A percentile compares a stretch with the other conserved stretches of the same genome.
Evolutionary conservation across 2,113 vertebrate species (phyloP).

Genomic region (Corythaixoides concolor): DNA sequence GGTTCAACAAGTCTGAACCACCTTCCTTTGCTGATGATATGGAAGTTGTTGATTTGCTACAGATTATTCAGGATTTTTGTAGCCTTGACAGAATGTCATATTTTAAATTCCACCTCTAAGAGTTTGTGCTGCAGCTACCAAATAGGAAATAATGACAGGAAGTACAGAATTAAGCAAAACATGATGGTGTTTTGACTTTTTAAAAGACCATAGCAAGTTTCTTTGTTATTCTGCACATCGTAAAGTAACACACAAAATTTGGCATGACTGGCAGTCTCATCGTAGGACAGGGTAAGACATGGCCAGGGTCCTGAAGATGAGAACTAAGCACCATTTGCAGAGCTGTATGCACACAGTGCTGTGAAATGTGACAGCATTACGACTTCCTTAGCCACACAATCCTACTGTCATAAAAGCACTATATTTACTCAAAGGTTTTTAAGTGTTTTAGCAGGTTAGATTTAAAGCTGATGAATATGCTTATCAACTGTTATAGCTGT

Average conservation of each 20-base stretch:
- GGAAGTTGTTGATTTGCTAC: conserved; percentile 69
- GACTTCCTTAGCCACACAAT: not conserved
- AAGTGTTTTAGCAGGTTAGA: not conserved
- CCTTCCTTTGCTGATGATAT: conserved; percentile 68
- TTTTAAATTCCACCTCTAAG: conserved; percentile 49
- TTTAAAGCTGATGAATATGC: not conserved
- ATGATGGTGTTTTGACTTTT: not conserved
- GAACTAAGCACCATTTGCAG: not conserved
- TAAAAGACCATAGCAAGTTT: not conserved
- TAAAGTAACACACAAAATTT: not conserved
- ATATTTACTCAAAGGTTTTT: not conserved
- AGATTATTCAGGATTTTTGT: conserved; percentile 62
- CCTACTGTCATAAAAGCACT: not conserved
- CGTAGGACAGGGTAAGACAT: not conserved
- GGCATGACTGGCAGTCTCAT: not conserved
- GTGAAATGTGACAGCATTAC: not conserved
- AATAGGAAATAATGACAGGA: not conserved
- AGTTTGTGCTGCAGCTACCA: not conserved
- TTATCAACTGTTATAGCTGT: not conserved
- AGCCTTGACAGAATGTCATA: conserved; percentile 33
- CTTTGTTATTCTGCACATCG: not conserved
- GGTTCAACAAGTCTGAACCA: conserved; percentile 76
- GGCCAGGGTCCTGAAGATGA: not conserved
- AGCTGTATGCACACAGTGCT: not conserved
- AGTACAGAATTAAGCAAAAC: not conserved